Base-by-base conservation (phyloP, 2,113 vertebrate genomes). In the Theristicus caerulescens region DNA sequence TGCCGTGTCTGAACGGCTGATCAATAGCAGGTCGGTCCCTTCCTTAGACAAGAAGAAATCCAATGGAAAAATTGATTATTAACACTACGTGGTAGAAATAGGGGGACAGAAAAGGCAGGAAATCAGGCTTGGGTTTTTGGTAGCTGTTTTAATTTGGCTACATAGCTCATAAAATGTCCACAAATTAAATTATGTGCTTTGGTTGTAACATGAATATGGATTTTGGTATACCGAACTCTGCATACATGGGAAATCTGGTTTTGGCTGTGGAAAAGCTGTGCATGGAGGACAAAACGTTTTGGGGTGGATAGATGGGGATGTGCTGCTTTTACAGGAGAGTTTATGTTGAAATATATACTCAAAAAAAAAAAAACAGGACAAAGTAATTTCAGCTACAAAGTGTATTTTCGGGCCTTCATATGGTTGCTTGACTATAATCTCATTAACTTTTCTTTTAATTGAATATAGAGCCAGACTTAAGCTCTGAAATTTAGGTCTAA, bases 31-130 rank as follows among this genome's bases (percentile, higher is more conserved):
- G n/a, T 92, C 8, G 0, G 57, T 73, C 65, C 38, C 31, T 92
- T 94, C 46, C 66, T 78, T 91, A 80, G 44, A 36, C 57, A 83
- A 47, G 65, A 90, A 38, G 61, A 96, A 94, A 95, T 95, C 79
- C 82, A 57, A 5, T 66, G 32, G 57, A 73, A 95, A 94, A 90
- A 80, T 34, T 31, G 5, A 61, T 90, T 88, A 61, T 85, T 83
- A 69, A 86, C 40, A 32, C 2, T 1, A 54, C 54, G 10, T 8
- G 1, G 52, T 51, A 73, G 67, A 83, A 95, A 85, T 67, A 58
- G 0, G 16, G 65, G 78, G n/a, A 44, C 22, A 85, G 36, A 88
- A 82, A 49, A 72, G n/a, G 69, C 46, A 64, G 46, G 40, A 92
- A 82, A 82, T 80, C 5, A 6, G 54, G 47, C 16, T 52, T 59